Evolutionary conservation across 2,113 vertebrate species (phyloP), one percentile per base, ranked within the genome.

Genomic region (Rattus norvegicus): DNA sequence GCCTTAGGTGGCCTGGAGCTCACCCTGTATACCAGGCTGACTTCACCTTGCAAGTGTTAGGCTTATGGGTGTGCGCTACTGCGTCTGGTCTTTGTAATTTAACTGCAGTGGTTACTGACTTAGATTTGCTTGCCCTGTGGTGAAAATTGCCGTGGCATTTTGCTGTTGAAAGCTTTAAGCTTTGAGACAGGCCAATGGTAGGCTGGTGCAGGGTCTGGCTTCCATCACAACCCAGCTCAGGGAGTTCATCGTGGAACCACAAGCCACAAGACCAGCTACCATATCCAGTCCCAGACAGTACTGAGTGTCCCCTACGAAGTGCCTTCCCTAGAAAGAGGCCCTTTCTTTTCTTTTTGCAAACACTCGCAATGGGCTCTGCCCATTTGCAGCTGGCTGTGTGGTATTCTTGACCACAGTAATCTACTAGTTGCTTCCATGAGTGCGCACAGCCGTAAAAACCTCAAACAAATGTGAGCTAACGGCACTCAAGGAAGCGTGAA

Each of bases 271-370:
- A 81, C 7, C 33, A 94, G n/a, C 13, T 16, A 30, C 36, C 28
- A 52, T 16, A 73, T 13, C 14, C 8, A 2, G 28, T 56, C 63
- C 88, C 47, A 52, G 47, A 52, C 47, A 52, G 76, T 4, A 52
- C n/a, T 0, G 7, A 72, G 65, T 79, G 8, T 43, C n/a, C 73
- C 47, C 33, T 81, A 1, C 43, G 28, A 65, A 49, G n/a, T 72
- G 61, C 7, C 52, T 90, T 3, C 76, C n/a, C 5, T 67, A 87
- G 49, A 73, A 81, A 75, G 73, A 70, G 43, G 5, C n/a, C 12
- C n/a, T 94, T 91, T 95, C 59, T 84, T 94, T 86, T 83, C 52
- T 13, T 80, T 36, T 83, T 81, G 83, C 39, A 17, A n/a, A 52
- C 36, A 79, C 87, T 65, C 9, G 63, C 81, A 84, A 24, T 84